Base-by-base conservation (phyloP, 2,113 vertebrate species). In the Scomber colias region DNA sequence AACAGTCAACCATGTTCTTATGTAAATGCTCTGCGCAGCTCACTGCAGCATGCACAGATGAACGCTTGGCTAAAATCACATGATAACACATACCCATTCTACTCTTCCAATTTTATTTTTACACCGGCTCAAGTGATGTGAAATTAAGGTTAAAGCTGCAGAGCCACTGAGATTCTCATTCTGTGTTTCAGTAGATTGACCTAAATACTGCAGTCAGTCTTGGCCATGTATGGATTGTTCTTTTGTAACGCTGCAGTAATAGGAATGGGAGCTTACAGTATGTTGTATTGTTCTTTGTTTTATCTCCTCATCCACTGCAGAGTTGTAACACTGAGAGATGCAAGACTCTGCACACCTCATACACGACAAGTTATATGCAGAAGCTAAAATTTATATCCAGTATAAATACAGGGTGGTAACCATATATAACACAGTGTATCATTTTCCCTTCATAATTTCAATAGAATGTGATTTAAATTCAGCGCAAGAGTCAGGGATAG, bases 61-160 rank as follows among this genome's bases (percentile, higher is more conserved):
- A 35, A 69, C 13, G 44, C 5, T 61, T 19, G 16, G 14, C 40
- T 40, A n/a, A 48, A 51, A 48, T 53, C 1, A 60, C 16, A 40
- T 64, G 45, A 68, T 40, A 73, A 49, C n/a, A 45, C 14, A 13
- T 13, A 13, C n/a, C 17, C 56, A 45, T 24, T 4, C 56, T 50
- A 19, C 69, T 55, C 69, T 74, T 66, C 69, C 79, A 88, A 51
- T 74, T 79, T 79, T 75, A 87, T 85, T 92, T 88, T 89, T 75
- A 87, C 60, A 61, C 59, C 68, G 35, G 65, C 62, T 71, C 30
- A 85, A 91, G 71, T 79, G 79, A 74, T 85, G 76, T 65, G 73
- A 88, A 89, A 84, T 83, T 84, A 76, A 61, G 88, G 83, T 84
- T 85, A 82, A 87, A 71, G 75, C 80, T 83, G 82, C 67, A 74